phyloP scores from a whole-genome alignment of 2,113 vertebrate genomes.

The Notechis scutatus region DNA sequence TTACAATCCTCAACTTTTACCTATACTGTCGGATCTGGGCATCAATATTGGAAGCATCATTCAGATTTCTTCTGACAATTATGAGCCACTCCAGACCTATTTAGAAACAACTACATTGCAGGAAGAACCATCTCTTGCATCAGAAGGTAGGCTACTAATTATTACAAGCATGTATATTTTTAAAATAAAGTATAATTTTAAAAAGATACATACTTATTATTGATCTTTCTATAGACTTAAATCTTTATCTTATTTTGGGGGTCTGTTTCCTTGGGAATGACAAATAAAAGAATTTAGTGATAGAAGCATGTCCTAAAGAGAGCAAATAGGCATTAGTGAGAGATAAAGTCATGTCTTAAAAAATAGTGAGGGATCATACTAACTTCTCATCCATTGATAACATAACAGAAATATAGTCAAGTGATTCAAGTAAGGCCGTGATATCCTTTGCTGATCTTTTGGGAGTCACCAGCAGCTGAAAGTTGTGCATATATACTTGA shows the following conservation, averaged over 20 bases:
- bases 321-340: not conserved
- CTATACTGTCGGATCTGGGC: conserved; percentile 75
- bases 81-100: conserved; percentile 53
- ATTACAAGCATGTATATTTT: not conserved
- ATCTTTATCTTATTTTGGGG: not conserved
- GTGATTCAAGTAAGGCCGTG: not conserved
- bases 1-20: conserved; percentile 75
- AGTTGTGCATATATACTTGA: not conserved
- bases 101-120: conserved; percentile 54
- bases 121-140: conserved; percentile 31
- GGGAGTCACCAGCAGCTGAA: not conserved
- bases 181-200: not conserved
- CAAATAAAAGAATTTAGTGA: not conserved
- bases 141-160: conserved; percentile 63
- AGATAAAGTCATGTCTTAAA: not conserved
- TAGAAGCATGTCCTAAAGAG: not conserved
- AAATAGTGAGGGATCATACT: not conserved
- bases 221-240: not conserved
- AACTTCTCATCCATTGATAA: not conserved
- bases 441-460: not conserved
- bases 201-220: not conserved
- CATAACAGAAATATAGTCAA: not conserved
- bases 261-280: not conserved
- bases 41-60: conserved; percentile 83
- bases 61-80: conserved; percentile 74